Evolutionary conservation across 2,113 vertebrate species (phyloP).

Genomic region (Phocoena sinus): DNA sequence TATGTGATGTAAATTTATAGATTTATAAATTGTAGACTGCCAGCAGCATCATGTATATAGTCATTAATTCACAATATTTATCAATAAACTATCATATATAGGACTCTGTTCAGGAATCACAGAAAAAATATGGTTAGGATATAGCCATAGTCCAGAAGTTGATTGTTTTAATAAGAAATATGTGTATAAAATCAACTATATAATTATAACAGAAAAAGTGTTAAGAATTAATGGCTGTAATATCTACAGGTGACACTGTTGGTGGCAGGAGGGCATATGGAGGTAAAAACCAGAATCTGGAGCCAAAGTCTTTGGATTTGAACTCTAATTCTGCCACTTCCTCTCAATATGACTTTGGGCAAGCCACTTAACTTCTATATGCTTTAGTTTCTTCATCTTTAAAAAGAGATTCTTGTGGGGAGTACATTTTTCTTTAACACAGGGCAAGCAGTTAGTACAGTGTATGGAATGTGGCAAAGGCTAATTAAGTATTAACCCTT

Average conservation of each 20-base stretch:
- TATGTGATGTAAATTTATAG: not conserved
- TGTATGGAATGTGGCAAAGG: not conserved
- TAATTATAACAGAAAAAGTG: not conserved
- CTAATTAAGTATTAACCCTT: not conserved
- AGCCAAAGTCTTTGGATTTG: not conserved
- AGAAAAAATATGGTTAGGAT: not conserved
- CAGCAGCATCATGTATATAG: not conserved
- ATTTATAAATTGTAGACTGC: not conserved
- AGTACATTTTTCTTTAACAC: not conserved
- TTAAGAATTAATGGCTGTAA: not conserved
- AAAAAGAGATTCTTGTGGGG: not conserved
- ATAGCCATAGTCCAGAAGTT: not conserved
- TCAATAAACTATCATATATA: not conserved
- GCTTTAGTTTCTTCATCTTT: not conserved
- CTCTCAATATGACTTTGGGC: fast-evolving
- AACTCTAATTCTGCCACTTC: not conserved
- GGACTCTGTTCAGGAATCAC: not conserved
- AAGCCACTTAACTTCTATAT: not conserved
- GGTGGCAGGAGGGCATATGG: not conserved
- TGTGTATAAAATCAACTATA: not conserved
- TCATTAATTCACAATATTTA: not conserved
- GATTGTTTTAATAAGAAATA: not conserved
- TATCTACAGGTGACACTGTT: not conserved
- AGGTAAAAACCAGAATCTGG: not conserved
- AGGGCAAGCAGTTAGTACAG: not conserved